Conservation (phyloP, 2,888 invertebrate genomes). For the Odontomyia ornata region DNA sequence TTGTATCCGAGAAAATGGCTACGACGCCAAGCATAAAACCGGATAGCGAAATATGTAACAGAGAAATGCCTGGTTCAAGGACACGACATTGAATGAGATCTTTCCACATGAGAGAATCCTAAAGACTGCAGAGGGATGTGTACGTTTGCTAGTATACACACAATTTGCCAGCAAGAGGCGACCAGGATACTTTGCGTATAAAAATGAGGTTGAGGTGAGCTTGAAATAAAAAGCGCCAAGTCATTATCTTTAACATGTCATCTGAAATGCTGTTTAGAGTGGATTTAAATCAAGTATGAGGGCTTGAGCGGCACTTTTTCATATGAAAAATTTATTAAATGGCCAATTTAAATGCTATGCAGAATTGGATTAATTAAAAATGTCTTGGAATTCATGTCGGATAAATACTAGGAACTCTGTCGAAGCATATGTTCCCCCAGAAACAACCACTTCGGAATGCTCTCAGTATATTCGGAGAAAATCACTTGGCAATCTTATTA, state of each 20-base stretch:
- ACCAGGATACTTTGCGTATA: neutral
- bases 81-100: conserved; percentile 20
- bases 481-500: conserved; percentile 25
- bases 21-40: neutral
- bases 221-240: neutral
- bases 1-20: neutral
- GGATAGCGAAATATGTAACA: neutral
- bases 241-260: conserved; percentile 15
- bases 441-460: too few species aligned
- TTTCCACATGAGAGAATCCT: neutral
- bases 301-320: neutral
- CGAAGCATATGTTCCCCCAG: too few species aligned
- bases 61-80: conserved; percentile 6
- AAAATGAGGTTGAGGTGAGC: neutral
- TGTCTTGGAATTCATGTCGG: too few species aligned
- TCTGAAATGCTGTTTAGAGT: neutral
- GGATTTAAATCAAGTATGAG: neutral
- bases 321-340: neutral
- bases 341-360: neutral
- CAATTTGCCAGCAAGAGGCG: neutral
- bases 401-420: too few species aligned
- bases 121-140: neutral
- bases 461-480: neutral
- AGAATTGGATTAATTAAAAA: neutral
- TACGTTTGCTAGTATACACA: neutral